Evolutionary conservation across 2,113 vertebrate species (phyloP).

Genomic region (Sinocyclocheilus anshuiensis): DNA sequence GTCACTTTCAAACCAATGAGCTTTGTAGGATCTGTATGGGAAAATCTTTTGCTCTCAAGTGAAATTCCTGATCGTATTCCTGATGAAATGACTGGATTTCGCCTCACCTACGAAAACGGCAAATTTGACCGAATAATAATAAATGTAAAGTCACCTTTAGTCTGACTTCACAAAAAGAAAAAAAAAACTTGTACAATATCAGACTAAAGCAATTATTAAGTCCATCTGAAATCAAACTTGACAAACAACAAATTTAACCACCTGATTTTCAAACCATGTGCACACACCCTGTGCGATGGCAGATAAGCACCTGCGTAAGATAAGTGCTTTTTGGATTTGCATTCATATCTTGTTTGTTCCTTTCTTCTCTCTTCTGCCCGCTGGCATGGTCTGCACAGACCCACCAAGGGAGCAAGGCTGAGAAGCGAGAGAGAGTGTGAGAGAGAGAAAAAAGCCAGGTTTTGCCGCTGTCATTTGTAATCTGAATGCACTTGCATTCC

Average conservation of each 20-base stretch:
- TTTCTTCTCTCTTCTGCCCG: constrained; percentile 23
- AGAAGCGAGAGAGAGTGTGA: background rate
- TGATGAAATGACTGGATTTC: background rate
- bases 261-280: background rate
- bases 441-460: background rate
- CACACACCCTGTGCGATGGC: constrained; percentile 10
- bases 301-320: constrained; percentile 52
- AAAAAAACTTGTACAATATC: background rate
- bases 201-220: background rate
- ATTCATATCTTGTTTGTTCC: constrained; percentile 26
- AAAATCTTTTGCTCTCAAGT: background rate
- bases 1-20: background rate
- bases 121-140: background rate
- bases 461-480: constrained; percentile 15
- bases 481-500: constrained; percentile 47
- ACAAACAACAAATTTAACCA: background rate
- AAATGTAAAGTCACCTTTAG: background rate
- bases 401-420: background rate
- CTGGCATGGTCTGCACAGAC: constrained; percentile 16
- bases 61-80: background rate
- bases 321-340: constrained; percentile 47
- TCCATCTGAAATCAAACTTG: background rate
- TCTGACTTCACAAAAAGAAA: background rate
- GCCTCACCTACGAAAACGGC: background rate
- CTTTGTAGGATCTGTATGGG: background rate